These are phyloP conservation scores for Sebastes vulpes DNA, from an alignment of 2,797 vertebrate genomes.

Conservation along the genomic window DNA sequence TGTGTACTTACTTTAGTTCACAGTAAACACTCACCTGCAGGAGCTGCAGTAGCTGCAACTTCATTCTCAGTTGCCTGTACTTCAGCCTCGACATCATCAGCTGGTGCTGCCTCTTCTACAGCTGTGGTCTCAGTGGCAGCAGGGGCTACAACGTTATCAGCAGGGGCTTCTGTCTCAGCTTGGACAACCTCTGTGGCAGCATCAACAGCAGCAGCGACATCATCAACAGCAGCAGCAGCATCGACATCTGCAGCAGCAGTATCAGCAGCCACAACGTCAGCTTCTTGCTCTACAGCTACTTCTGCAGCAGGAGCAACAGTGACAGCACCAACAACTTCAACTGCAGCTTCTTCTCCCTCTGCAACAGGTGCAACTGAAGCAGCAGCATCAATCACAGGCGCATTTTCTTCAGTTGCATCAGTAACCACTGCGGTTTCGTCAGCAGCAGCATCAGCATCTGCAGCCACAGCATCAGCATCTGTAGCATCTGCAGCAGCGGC, in stretches of 20 bases:
- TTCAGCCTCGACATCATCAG: constrained; percentile 63
- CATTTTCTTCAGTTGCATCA: constrained; percentile 41
- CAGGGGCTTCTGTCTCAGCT: constrained; percentile 49
- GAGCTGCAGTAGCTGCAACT: constrained; percentile 53
- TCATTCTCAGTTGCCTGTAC: constrained; percentile 68
- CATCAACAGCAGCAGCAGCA: not conserved
- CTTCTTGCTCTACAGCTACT: constrained; percentile 43
- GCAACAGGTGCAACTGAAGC: constrained; percentile 62
- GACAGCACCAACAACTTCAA: constrained; percentile 22
- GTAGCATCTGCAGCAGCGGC: not conserved
- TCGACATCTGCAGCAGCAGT: constrained; percentile 10
- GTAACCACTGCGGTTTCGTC: constrained; percentile 33
- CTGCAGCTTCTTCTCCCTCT: constrained; percentile 53
- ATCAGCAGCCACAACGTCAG: constrained; percentile 14
- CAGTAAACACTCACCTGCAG: constrained; percentile 61
- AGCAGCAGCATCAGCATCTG: constrained; percentile 8
- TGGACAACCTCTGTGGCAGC: constrained; percentile 43
- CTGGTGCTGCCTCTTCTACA: constrained; percentile 49
- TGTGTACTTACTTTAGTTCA: not conserved
- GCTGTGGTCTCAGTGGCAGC: constrained; percentile 57
- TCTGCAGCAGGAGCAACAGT: constrained; percentile 55
- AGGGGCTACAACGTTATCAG: constrained; percentile 53
- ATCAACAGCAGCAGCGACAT: constrained; percentile 1
- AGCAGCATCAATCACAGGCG: constrained; percentile 23
- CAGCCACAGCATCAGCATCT: not conserved